These are phyloP conservation scores for Lasioglossum figueresi DNA, from an alignment of 2,888 invertebrate genomes.

Conservation along the genomic window DNA sequence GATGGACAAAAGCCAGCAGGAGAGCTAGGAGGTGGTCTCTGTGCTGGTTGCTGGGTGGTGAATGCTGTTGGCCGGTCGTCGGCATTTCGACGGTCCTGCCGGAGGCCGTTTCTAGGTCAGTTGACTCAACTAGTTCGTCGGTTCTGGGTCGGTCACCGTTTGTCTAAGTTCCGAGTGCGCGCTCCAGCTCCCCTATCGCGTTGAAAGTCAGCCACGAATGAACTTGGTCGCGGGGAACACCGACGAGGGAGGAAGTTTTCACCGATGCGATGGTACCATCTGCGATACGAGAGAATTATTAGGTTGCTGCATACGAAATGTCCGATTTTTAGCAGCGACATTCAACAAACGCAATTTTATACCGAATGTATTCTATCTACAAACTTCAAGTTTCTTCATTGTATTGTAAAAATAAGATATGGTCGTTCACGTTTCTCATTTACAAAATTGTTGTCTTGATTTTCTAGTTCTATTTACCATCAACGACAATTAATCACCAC, in stretches of 20 bases:
- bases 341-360: too few relatives aligned
- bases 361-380: too few relatives aligned
- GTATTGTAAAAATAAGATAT: too few relatives aligned
- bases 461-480: too few relatives aligned
- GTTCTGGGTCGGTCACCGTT: slow-evolving; percentile 65
- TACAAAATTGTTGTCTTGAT: too few relatives aligned
- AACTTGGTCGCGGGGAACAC: slow-evolving; percentile 52
- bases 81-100: slow-evolving; percentile 48
- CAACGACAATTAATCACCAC: too few relatives aligned
- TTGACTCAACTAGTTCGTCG: slow-evolving; percentile 50
- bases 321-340: too few relatives aligned
- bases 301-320: too few relatives aligned
- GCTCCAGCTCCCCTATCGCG: slow-evolving; percentile 25
- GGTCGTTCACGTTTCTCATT: too few relatives aligned
- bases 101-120: slow-evolving; percentile 67
- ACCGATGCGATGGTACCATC: slow-evolving; percentile 59
- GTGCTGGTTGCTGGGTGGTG: not conserved
- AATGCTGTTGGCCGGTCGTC: not conserved
- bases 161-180: slow-evolving; percentile 63
- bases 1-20: slow-evolving; percentile 59
- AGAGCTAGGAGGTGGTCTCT: not conserved
- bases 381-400: too few relatives aligned
- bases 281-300: slow-evolving; percentile 64
- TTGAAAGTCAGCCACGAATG: slow-evolving; percentile 69
- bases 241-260: slow-evolving; percentile 57